Evolutionary conservation across 2,797 vertebrate genomes (phyloP).

Genomic region (Podarcis lilfordi): DNA sequence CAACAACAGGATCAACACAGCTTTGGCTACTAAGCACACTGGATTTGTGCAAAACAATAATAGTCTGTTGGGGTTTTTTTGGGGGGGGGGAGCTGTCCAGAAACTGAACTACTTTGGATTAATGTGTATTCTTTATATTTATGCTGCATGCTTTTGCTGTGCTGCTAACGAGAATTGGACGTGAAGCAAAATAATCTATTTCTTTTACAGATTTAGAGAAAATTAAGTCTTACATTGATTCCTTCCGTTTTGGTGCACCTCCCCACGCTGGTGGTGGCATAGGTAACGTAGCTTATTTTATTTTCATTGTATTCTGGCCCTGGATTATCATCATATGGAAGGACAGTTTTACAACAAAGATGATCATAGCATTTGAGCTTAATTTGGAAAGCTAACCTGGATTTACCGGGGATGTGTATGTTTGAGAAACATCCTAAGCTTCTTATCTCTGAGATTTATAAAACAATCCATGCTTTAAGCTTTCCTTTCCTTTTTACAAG

Average conservation of each 20-base stretch:
- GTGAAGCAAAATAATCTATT: background rate
- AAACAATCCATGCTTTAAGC: conserved; percentile 13
- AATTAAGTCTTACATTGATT: conserved; percentile 97
- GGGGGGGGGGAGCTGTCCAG: too few relatives aligned
- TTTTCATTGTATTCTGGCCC: conserved; percentile 21
- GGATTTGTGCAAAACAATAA: background rate
- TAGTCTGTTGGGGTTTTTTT: too few relatives aligned
- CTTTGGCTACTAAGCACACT: background rate
- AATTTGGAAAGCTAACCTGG: background rate
- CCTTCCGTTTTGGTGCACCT: conserved; percentile 95
- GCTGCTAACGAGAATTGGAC: conserved; percentile 6
- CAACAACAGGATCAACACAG: background rate
- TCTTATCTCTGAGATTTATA: conserved; percentile 5
- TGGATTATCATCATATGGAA: conserved; percentile 40
- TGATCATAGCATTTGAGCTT: background rate
- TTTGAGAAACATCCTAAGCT: background rate
- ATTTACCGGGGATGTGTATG: background rate
- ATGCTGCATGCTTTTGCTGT: background rate
- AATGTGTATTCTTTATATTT: background rate
- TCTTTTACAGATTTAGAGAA: conserved; percentile 92
- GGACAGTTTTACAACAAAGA: conserved; percentile 24
- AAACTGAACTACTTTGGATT: background rate
- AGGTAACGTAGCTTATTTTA: conserved; percentile 79
- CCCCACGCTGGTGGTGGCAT: conserved; percentile 98
- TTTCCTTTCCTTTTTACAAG: conserved; percentile 1